phyloP scores from a whole-genome alignment of 2,797 vertebrate genomes.

The Acanthurus leucopareius region DNA sequence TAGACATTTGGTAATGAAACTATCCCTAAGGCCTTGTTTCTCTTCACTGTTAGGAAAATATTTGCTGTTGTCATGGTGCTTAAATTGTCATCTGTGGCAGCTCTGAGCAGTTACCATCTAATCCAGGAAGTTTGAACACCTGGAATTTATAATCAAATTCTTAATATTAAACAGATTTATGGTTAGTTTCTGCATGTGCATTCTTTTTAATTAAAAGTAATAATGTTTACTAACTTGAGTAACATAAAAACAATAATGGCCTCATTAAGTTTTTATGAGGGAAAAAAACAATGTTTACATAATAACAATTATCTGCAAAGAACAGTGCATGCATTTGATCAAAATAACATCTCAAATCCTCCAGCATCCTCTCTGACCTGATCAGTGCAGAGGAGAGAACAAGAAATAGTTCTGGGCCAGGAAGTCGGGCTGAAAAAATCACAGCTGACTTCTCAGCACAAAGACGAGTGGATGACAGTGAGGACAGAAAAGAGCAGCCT shows the following conservation, averaged over 20 bases:
- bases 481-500: constrained; percentile 49
- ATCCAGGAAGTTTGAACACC: constrained; percentile 43
- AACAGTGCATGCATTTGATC: background rate
- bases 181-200: background rate
- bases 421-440: constrained; percentile 17
- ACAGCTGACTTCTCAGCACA: constrained; percentile 25
- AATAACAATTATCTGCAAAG: background rate
- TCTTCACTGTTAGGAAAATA: constrained; percentile 57
- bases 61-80: constrained; percentile 84
- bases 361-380: constrained; percentile 76
- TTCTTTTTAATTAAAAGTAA: background rate
- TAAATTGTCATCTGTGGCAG: constrained; percentile 38
- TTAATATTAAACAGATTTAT: constrained; percentile 18
- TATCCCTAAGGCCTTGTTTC: constrained; percentile 24
- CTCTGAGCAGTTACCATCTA: constrained; percentile 21
- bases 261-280: background rate
- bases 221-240: background rate
- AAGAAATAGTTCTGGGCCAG: constrained; percentile 33
- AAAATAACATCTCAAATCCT: constrained; percentile 25
- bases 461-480: background rate
- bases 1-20: background rate
- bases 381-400: background rate
- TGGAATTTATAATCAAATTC: constrained; percentile 21
- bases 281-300: background rate
- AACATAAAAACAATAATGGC: background rate